phyloP scores from a whole-genome alignment of 2,113 vertebrate species.

The Corythaixoides concolor region DNA sequence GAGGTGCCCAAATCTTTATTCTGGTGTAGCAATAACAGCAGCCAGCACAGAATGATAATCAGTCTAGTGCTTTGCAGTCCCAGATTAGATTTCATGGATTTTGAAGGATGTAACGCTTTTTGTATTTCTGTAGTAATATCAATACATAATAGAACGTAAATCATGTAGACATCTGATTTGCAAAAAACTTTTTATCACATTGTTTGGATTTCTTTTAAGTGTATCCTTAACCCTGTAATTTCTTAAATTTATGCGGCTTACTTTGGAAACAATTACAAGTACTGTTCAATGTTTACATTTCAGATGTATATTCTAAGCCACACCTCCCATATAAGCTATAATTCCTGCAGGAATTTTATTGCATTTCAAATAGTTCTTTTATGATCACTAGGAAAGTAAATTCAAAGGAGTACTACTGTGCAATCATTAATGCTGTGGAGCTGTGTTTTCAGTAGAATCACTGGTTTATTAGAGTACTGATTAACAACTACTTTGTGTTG shows the following conservation, averaged over 20 bases:
- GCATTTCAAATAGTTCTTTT: background rate
- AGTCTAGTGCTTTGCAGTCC: background rate
- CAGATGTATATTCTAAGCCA: background rate
- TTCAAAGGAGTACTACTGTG: background rate
- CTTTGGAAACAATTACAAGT: background rate
- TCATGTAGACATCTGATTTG: background rate
- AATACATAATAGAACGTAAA: background rate
- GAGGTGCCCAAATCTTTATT: background rate
- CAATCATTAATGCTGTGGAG: background rate
- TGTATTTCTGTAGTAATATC: background rate
- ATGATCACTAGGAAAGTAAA: background rate
- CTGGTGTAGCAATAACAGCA: background rate
- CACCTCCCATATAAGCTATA: background rate
- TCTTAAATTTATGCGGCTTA: background rate
- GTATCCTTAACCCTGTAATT: background rate
- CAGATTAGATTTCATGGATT: background rate
- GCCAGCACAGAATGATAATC: background rate
- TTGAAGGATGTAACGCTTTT: background rate
- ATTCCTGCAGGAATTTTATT: background rate
- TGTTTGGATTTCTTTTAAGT: background rate
- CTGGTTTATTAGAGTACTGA: background rate
- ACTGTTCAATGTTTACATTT: background rate
- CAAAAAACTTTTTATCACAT: background rate
- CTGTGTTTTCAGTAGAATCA: background rate
- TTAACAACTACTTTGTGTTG: background rate